Percentiles rank a stretch among this genome's conserved stretches.
Conservation (phyloP, 2,888 invertebrate genomes). For the Erebia ligea region DNA sequence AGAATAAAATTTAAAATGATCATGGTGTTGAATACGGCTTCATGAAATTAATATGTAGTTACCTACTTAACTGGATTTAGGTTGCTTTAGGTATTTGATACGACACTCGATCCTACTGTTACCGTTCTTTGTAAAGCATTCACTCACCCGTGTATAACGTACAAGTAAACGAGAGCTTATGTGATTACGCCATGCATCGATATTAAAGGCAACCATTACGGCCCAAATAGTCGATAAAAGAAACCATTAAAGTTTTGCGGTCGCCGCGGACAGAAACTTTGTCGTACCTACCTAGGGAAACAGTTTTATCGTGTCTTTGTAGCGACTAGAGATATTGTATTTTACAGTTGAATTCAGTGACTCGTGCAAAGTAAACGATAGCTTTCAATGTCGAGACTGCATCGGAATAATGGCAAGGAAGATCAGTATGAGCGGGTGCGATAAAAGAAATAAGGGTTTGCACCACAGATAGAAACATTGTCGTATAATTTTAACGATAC, state of each 20-base stretch:
- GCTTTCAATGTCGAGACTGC: conserved; percentile 13
- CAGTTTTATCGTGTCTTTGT: conserved; percentile 15
- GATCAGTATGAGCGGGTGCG: not conserved
- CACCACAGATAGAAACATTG: not conserved
- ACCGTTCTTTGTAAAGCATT: conserved; percentile 30
- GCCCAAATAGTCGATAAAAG: conserved; percentile 28
- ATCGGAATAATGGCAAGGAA: conserved; percentile 9
- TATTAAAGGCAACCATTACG: conserved; percentile 30
- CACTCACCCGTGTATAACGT: conserved; percentile 33
- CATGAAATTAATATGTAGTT: not conserved
- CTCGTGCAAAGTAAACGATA: conserved; percentile 12
- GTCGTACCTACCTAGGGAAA: conserved; percentile 10
- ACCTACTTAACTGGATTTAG: conserved; percentile 32
- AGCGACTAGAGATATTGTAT: conserved; percentile 11
- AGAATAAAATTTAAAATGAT: not conserved
- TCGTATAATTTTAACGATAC: not conserved
- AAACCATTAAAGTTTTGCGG: conserved; percentile 30
- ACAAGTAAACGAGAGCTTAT: conserved; percentile 33
- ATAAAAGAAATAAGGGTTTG: not conserved
- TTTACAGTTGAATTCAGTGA: conserved; percentile 19
- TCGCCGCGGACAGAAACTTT: conserved; percentile 22
- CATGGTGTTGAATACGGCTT: not conserved
- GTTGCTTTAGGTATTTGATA: conserved; percentile 31
- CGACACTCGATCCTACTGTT: conserved; percentile 25
- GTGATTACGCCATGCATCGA: conserved; percentile 22